A percentile compares a stretch with the other conserved stretches of the same genome.
phyloP scores from a whole-genome alignment of 2,113 vertebrate genomes.

The Pardalotus punctatus region DNA sequence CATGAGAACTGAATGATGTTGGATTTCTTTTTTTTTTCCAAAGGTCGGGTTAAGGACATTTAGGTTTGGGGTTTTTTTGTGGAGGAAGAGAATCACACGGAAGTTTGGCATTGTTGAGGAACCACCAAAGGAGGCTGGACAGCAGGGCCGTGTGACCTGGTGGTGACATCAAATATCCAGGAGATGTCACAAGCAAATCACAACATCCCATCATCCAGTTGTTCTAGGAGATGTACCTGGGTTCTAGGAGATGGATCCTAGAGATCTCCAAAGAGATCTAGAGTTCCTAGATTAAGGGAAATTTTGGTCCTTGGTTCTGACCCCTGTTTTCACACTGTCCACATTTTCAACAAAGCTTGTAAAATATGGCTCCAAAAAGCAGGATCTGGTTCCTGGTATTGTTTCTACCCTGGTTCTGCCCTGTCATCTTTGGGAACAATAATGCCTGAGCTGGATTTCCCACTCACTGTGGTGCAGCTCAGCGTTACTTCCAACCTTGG shows the following conservation, averaged over 20 bases:
- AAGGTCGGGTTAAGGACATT: not conserved
- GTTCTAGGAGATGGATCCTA: not conserved
- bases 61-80: not conserved
- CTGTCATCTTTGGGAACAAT: not conserved
- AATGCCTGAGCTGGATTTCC: not conserved
- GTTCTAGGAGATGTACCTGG: not conserved
- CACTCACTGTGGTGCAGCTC: not conserved
- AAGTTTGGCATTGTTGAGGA: not conserved
- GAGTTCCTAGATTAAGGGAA: not conserved
- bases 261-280: not conserved
- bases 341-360: not conserved
- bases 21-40: not conserved
- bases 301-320: not conserved
- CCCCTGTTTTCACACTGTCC: not conserved
- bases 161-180: not conserved
- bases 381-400: not conserved
- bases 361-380: not conserved
- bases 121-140: not conserved
- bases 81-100: not conserved
- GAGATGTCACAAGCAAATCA: not conserved
- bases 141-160: fast-evolving
- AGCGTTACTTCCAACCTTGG: not conserved
- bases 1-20: not conserved
- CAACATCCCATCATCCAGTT: not conserved
- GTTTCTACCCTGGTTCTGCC: not conserved